A percentile compares a stretch with the other conserved stretches of the same genome.
phyloP scores from a whole-genome alignment of 1,140 invertebrate genomes.

The Planococcus citri region DNA sequence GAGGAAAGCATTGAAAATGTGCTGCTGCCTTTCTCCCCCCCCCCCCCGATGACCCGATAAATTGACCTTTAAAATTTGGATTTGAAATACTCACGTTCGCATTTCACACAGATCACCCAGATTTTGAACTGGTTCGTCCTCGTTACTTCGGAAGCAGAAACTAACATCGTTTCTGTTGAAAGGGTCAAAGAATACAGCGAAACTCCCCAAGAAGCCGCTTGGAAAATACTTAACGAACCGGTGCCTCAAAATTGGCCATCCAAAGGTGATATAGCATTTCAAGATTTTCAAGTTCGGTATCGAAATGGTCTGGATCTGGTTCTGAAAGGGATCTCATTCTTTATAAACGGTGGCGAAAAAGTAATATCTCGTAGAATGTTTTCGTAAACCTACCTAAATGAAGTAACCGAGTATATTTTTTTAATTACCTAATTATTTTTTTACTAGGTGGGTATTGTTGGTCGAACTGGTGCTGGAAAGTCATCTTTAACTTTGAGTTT shows the following conservation, averaged over 20 bases:
- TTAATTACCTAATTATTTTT: no score
- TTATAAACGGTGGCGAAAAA: slow-evolving; percentile 60
- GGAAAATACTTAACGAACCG: slow-evolving; percentile 46
- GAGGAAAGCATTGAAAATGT: no score
- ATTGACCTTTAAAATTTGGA: no score
- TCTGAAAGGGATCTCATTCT: slow-evolving; percentile 53
- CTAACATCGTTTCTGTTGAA: slow-evolving; percentile 97
- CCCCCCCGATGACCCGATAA: no score
- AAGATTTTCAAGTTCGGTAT: slow-evolving; percentile 64
- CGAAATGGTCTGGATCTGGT: slow-evolving; percentile 71
- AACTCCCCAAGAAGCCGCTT: slow-evolving; percentile 60
- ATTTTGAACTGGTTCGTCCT: slow-evolving; percentile 91
- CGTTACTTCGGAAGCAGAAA: slow-evolving; percentile 94
- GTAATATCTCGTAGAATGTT: no score
- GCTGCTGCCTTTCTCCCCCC: no score
- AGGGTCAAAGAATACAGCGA: slow-evolving; percentile 93
- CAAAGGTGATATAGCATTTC: slow-evolving; percentile 57
- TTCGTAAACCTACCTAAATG: neutral
- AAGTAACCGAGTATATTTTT: neutral
- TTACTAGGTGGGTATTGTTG: slow-evolving; percentile 56
- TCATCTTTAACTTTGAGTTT: slow-evolving; percentile 67
- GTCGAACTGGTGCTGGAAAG: slow-evolving; percentile 73
- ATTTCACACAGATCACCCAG: slow-evolving; percentile 77
- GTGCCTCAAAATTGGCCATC: slow-evolving; percentile 56
- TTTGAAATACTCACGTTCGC: neutral